Percentiles rank a stretch among this genome's conserved stretches.
Conservation (phyloP, 2,888 invertebrate genomes). For the Perithous albicinctus region DNA sequence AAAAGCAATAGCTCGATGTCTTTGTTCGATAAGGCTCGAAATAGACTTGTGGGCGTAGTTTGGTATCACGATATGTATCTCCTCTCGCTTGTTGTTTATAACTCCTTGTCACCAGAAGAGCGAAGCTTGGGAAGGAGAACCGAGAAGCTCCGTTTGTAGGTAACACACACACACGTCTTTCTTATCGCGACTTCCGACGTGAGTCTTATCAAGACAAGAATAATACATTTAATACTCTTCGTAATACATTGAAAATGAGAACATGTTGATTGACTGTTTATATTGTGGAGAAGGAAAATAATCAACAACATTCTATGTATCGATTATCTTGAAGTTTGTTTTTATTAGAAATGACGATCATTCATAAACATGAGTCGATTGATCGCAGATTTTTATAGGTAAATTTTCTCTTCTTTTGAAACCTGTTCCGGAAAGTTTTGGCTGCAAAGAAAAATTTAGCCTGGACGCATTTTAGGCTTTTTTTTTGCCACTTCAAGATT, state of each 20-base stretch:
- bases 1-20: neutral
- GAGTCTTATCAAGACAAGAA: slow-evolving; percentile 25
- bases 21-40: neutral
- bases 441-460: too few relatives aligned
- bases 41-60: slow-evolving; percentile 1
- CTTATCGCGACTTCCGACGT: slow-evolving; percentile 20
- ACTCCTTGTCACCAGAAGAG: slow-evolving; percentile 24
- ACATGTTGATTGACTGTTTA: neutral
- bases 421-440: too few relatives aligned
- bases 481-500: too few relatives aligned
- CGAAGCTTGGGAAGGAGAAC: slow-evolving; percentile 5
- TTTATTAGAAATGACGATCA: too few relatives aligned
- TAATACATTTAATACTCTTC: neutral
- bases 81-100: slow-evolving; percentile 21
- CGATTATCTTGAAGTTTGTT: too few relatives aligned
- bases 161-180: neutral
- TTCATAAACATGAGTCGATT: too few relatives aligned
- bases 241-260: neutral
- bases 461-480: too few relatives aligned
- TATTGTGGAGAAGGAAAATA: neutral
- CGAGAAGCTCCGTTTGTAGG: too few relatives aligned
- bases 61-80: slow-evolving; percentile 9
- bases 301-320: neutral
- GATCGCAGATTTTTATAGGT: too few relatives aligned
- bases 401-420: too few relatives aligned